A percentile compares a stretch with the other conserved stretches of the same genome.
Evolutionary conservation across 2,797 vertebrate genomes (phyloP).

Genomic region (Ataeniobius toweri): DNA sequence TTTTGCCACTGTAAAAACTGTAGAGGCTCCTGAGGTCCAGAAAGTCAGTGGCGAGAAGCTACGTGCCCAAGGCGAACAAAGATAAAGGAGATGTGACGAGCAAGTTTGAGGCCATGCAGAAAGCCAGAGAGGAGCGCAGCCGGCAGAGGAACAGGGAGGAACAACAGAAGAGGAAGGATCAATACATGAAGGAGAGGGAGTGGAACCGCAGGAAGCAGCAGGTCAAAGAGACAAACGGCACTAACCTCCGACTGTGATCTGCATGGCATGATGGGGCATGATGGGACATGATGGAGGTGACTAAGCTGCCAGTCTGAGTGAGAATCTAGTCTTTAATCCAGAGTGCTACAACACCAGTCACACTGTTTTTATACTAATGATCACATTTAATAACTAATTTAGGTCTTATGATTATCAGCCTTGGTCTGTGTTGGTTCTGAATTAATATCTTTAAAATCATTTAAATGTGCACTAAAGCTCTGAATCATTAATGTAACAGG

Average conservation of each 20-base stretch:
- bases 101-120: conserved; percentile 98
- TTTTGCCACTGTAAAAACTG: conserved; percentile 14
- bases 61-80: conserved; percentile 90
- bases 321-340: conserved; percentile 39
- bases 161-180: conserved; percentile 96
- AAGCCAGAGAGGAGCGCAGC: conserved; percentile 95
- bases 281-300: conserved; percentile 60
- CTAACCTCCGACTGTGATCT: conserved; percentile 57
- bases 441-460: not conserved
- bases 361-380: not conserved
- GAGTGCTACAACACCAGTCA: conserved; percentile 5
- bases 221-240: conserved; percentile 81
- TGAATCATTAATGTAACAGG: not conserved
- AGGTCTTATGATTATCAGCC: not conserved
- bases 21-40: conserved; percentile 93
- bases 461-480: conserved; percentile 18
- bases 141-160: conserved; percentile 90
- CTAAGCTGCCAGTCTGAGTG: conserved; percentile 52
- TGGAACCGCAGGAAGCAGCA: conserved; percentile 94
- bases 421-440: conserved; percentile 19
- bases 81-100: conserved; percentile 90
- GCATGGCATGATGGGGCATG: conserved; percentile 74
- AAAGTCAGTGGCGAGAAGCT: conserved; percentile 91
- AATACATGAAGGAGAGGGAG: conserved; percentile 96
- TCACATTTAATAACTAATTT: conserved; percentile 21